A percentile compares a stretch with the other conserved stretches of the same genome.
phyloP scores from a whole-genome alignment of 2,113 vertebrate species.

The Octodon degus region DNA sequence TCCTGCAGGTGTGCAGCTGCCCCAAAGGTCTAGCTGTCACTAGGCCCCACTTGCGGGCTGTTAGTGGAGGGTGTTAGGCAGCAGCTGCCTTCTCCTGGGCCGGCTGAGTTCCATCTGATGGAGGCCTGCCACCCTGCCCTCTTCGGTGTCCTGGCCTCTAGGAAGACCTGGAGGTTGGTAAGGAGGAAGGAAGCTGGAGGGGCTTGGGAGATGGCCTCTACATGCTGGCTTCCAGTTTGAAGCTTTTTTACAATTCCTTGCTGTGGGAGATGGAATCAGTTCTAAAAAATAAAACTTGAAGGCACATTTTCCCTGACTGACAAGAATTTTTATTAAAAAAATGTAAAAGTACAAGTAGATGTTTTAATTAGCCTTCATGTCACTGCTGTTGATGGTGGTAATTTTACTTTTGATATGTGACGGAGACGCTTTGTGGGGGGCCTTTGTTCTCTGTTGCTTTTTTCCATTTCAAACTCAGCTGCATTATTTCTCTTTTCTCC shows the following conservation, averaged over 20 bases:
- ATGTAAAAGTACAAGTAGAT: conserved; percentile 18
- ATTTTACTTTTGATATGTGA: neutral
- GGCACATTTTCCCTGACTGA: neutral
- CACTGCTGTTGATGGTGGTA: neutral
- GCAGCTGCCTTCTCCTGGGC: neutral
- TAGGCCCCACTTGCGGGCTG: neutral
- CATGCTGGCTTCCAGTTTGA: neutral
- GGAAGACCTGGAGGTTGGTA: neutral
- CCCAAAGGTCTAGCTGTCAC: neutral
- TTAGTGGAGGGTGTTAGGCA: neutral
- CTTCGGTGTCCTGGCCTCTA: neutral
- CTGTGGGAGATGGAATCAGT: neutral
- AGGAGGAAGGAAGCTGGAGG: too few species aligned
- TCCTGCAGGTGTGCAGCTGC: neutral
- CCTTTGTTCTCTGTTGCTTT: neutral
- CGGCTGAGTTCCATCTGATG: neutral
- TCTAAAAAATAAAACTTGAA: conserved; percentile 58
- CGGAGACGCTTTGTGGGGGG: neutral
- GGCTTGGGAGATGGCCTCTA: neutral
- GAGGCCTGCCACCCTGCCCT: neutral
- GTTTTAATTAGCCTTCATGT: conserved; percentile 54
- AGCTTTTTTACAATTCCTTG: conserved; percentile 34
- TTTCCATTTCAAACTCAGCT: neutral
- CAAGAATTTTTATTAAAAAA: neutral
- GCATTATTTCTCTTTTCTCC: neutral